Percentiles rank a stretch among this genome's conserved stretches.
phyloP scores from a whole-genome alignment of 2,797 vertebrate genomes.

The Psittacula derbiana region DNA sequence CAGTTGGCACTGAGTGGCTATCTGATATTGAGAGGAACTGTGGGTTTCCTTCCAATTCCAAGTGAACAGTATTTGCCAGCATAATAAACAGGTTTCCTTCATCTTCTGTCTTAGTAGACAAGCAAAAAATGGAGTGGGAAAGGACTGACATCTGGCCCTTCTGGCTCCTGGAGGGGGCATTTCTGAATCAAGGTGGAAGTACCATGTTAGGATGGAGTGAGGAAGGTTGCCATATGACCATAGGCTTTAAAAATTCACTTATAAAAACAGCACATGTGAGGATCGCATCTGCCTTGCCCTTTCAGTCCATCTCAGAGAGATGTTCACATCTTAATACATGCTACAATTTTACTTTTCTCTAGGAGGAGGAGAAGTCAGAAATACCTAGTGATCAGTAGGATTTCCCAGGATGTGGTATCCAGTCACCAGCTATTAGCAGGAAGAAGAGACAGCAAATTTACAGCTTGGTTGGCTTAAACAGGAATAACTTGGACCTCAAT shows the following conservation, averaged over 20 bases:
- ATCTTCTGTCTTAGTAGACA: not conserved
- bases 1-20: not conserved
- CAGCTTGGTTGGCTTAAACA: not conserved
- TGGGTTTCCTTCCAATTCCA: not conserved
- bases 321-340: not conserved
- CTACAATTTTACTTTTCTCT: conserved; percentile 18
- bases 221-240: not conserved
- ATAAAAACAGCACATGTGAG: not conserved
- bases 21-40: not conserved
- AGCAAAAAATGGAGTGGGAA: not conserved
- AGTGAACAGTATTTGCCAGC: not conserved
- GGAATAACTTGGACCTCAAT: not conserved
- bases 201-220: not conserved
- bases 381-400: not conserved
- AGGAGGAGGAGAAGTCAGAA: not conserved
- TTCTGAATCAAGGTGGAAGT: not conserved
- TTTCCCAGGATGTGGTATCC: not conserved
- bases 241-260: not conserved
- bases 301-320: not conserved
- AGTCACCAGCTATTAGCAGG: not conserved
- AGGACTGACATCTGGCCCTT: not conserved
- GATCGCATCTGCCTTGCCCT: not conserved
- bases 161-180: not conserved
- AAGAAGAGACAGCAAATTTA: not conserved
- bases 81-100: not conserved